phyloP scores from a whole-genome alignment of 2,888 invertebrate genomes.

The Drosophila pseudotalamancana region DNA sequence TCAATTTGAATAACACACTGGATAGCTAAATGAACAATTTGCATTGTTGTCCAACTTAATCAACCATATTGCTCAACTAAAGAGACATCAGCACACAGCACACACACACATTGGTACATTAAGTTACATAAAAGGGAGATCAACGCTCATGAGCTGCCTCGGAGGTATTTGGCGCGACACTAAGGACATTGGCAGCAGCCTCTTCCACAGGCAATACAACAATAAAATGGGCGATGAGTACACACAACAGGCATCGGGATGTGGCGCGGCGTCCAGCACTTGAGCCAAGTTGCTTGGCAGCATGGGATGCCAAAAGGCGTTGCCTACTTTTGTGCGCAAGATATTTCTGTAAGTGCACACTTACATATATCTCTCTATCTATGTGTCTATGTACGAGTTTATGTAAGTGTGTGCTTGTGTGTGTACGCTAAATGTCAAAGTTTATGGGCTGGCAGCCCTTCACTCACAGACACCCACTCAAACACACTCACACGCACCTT shows the following conservation, averaged over 20 bases:
- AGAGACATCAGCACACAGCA: too few relatives aligned
- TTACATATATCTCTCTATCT: conserved; percentile 1
- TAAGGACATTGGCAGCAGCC: conserved; percentile 28
- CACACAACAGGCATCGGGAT: conserved; percentile 4
- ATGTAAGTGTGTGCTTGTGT: conserved; percentile 3
- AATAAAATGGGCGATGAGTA: conserved; percentile 18
- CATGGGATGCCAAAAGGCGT: conserved; percentile 27
- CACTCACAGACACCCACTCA: conserved; percentile 20
- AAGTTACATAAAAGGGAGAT: conserved; percentile 21
- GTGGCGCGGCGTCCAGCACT: conserved; percentile 15
- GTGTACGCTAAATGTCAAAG: conserved; percentile 56
- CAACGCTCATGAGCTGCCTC: conserved; percentile 38
- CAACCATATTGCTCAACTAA: not conserved
- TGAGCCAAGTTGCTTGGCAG: conserved; percentile 34
- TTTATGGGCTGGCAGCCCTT: conserved; percentile 48
- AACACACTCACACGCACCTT: conserved; percentile 26
- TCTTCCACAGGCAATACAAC: conserved; percentile 22
- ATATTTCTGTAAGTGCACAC: conserved; percentile 23
- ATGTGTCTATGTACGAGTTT: too few relatives aligned
- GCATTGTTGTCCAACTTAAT: conserved; percentile 6
- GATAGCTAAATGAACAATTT: conserved; percentile 33
- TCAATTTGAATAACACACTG: conserved; percentile 49
- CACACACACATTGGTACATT: conserved; percentile 6
- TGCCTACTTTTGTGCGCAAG: conserved; percentile 54
- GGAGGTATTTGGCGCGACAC: conserved; percentile 47